Percentiles rank a stretch among this genome's conserved stretches.
phyloP scores from a whole-genome alignment of 2,797 vertebrate species.

The Smutsia temminckii region DNA sequence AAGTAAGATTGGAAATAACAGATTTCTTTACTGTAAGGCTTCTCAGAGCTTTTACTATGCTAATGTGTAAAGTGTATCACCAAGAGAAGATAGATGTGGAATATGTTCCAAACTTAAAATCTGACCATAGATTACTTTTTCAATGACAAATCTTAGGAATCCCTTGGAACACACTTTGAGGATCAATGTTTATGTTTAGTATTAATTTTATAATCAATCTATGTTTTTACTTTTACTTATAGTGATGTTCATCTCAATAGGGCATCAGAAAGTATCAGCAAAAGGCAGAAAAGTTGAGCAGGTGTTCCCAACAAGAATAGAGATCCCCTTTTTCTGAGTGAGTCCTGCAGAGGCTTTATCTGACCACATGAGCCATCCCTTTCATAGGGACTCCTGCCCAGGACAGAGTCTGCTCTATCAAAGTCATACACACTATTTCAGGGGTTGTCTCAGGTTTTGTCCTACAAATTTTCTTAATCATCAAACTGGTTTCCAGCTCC shows the following conservation, averaged over 20 bases:
- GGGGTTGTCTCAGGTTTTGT: background rate
- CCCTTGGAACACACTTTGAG: background rate
- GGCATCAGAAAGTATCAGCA: background rate
- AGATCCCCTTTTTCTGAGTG: background rate
- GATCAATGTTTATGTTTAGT: background rate
- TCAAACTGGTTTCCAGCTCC: background rate
- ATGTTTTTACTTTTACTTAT: constrained; percentile 22
- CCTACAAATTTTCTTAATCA: background rate
- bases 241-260: background rate
- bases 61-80: background rate
- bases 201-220: constrained; percentile 10
- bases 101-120: background rate
- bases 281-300: background rate
- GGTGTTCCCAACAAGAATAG: background rate
- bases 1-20: background rate
- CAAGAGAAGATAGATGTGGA: background rate
- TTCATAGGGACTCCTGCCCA: background rate
- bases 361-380: background rate
- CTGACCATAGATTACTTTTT: background rate
- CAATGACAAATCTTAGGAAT: background rate
- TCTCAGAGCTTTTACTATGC: background rate
- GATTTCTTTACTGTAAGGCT: background rate
- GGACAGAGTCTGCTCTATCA: background rate
- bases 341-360: background rate
- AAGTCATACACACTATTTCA: background rate